Evolutionary conservation across 1,140 invertebrate genomes (phyloP).

Genomic region (Solenopsis invicta): DNA sequence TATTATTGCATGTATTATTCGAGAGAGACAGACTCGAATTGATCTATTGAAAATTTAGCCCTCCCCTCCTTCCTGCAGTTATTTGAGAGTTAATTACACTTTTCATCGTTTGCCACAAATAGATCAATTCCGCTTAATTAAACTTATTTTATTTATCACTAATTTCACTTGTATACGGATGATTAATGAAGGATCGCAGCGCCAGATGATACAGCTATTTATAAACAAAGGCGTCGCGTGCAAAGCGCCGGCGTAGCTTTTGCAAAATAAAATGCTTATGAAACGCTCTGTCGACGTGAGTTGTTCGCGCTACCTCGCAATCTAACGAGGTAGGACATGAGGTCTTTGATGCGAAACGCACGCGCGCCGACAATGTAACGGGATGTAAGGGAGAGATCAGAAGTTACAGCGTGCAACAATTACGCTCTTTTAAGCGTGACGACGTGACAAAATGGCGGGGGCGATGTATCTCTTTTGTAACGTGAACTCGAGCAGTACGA

Average conservation of each 20-base stretch:
- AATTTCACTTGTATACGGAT: conserved; percentile 6
- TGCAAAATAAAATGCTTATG: conserved; percentile 33
- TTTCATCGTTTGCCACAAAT: neutral
- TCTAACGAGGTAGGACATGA: conserved; percentile 34
- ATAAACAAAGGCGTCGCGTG: conserved; percentile 24
- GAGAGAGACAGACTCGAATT: neutral
- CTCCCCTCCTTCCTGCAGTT: neutral
- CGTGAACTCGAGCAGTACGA: conserved; percentile 49
- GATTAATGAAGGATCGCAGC: conserved; percentile 12
- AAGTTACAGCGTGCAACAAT: conserved; percentile 55
- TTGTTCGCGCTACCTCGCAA: neutral
- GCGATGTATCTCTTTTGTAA: conserved; percentile 58
- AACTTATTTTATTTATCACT: conserved; percentile 6
- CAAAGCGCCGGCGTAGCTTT: conserved; percentile 4
- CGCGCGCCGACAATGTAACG: neutral
- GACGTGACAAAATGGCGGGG: conserved; percentile 19
- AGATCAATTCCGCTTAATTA: neutral
- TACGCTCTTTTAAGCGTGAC: conserved; percentile 55
- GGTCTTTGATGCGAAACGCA: conserved; percentile 42
- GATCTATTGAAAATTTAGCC: neutral
- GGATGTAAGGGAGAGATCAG: conserved; percentile 33
- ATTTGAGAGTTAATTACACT: conserved; percentile 11
- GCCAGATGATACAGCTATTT: conserved; percentile 21
- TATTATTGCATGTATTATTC: conserved; percentile 23
- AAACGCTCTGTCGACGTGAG: neutral